Evolutionary conservation across 2,888 invertebrate genomes (phyloP).

Genomic region (Chesias legatella): DNA sequence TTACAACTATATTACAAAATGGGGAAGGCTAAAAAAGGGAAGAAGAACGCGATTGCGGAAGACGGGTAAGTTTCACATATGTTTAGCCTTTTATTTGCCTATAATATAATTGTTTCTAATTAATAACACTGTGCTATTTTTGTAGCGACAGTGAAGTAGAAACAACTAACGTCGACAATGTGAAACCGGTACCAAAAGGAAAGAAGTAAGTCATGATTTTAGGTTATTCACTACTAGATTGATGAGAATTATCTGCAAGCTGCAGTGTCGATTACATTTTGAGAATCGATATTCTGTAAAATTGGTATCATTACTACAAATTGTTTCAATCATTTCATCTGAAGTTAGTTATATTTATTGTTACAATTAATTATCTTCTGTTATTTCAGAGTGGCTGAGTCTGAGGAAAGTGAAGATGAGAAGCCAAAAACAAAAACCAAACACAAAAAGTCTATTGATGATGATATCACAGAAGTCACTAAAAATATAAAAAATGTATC

Average conservation of each 20-base stretch:
- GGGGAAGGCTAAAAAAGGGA: conserved; percentile 91
- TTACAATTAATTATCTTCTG: conserved; percentile 8
- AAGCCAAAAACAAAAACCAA: conserved; percentile 69
- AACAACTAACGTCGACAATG: conserved; percentile 61
- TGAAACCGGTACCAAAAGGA: conserved; percentile 61
- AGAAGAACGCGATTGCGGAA: conserved; percentile 87
- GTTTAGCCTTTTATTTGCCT: conserved; percentile 38
- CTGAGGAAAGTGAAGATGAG: conserved; percentile 73
- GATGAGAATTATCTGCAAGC: not conserved
- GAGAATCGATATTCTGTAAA: too few relatives aligned
- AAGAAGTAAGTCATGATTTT: conserved; percentile 67
- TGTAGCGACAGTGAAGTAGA: conserved; percentile 83
- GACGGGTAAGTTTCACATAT: conserved; percentile 83
- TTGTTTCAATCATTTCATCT: too few relatives aligned
- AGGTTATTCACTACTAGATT: conserved; percentile 51
- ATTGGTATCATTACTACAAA: too few relatives aligned
- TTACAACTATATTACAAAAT: conserved; percentile 66
- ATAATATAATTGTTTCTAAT: conserved; percentile 22
- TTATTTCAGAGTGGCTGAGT: conserved; percentile 57
- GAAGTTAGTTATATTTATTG: too few relatives aligned
- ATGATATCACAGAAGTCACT: conserved; percentile 75
- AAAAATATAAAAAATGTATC: conserved; percentile 81
- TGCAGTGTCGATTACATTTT: too few relatives aligned
- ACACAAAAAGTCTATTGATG: conserved; percentile 71
- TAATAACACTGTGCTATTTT: conserved; percentile 35